phyloP scores from a whole-genome alignment of 2,888 invertebrate species.

The Temnothorax rugatulus region DNA sequence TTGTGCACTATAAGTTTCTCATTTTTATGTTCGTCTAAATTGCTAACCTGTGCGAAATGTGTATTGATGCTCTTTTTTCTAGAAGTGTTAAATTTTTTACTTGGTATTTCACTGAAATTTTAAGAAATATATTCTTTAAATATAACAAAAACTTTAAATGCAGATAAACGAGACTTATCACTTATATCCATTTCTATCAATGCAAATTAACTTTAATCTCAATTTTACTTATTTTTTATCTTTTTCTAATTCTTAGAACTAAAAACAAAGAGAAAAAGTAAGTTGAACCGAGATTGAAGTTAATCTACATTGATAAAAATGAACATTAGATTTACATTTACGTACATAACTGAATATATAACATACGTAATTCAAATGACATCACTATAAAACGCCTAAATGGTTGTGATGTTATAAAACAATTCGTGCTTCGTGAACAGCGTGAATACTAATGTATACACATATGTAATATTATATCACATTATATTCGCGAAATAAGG shows the following conservation, averaged over 20 bases:
- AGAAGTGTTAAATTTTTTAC: constrained; percentile 38
- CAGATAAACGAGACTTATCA: constrained; percentile 8
- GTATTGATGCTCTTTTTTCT: constrained; percentile 16
- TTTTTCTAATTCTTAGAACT: too few species aligned
- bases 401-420: constrained; percentile 34
- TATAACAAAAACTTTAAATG: constrained; percentile 9
- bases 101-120: constrained; percentile 40
- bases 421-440: neutral
- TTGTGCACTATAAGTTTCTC: constrained; percentile 21
- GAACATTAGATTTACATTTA: constrained; percentile 38
- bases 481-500: neutral
- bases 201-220: too few species aligned
- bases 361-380: neutral
- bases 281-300: too few species aligned
- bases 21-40: constrained; percentile 34
- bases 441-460: neutral
- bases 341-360: constrained; percentile 29
- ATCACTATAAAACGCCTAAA: neutral
- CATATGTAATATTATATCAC: neutral
- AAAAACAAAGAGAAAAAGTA: too few species aligned
- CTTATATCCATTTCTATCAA: too few species aligned
- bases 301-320: too few species aligned
- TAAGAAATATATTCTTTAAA: constrained; percentile 18
- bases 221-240: too few species aligned
- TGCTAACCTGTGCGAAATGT: neutral